phyloP scores from a whole-genome alignment of 2,113 vertebrate species.

The Sorex araneus region DNA sequence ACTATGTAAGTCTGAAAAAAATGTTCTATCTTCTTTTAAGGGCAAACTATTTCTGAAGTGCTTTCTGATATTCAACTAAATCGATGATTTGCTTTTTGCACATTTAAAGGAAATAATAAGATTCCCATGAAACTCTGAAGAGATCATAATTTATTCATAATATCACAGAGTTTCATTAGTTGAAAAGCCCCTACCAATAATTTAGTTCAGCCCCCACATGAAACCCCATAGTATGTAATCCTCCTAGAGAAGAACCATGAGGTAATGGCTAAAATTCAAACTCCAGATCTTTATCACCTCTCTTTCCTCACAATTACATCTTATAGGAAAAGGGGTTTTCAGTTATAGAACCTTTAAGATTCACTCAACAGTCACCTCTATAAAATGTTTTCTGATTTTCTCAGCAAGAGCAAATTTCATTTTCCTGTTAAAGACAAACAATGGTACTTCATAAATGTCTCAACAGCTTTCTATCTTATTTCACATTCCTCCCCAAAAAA shows the following conservation, averaged over 20 bases:
- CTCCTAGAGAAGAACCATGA: no score
- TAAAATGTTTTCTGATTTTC: background rate
- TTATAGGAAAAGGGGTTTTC: no score
- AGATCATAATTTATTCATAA: no score
- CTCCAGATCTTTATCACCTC: no score
- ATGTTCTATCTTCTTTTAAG: background rate
- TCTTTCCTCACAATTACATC: no score
- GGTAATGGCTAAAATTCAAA: no score
- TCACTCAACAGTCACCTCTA: background rate
- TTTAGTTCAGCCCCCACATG: no score
- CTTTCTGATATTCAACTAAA: constrained; percentile 47
- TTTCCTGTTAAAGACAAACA: background rate
- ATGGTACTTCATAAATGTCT: background rate
- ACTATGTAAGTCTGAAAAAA: constrained; percentile 12
- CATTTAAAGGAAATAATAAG: no score
- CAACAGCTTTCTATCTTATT: background rate
- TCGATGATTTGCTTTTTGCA: background rate
- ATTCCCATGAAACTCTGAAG: no score
- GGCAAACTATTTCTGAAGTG: background rate
- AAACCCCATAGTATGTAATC: no score
- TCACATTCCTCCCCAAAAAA: background rate
- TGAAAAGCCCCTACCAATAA: no score
- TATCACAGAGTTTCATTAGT: no score
- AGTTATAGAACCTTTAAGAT: background rate
- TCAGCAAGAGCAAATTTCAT: background rate